Conservation (phyloP, 2,797 vertebrate genomes). For the Anniella stebbinsi region DNA sequence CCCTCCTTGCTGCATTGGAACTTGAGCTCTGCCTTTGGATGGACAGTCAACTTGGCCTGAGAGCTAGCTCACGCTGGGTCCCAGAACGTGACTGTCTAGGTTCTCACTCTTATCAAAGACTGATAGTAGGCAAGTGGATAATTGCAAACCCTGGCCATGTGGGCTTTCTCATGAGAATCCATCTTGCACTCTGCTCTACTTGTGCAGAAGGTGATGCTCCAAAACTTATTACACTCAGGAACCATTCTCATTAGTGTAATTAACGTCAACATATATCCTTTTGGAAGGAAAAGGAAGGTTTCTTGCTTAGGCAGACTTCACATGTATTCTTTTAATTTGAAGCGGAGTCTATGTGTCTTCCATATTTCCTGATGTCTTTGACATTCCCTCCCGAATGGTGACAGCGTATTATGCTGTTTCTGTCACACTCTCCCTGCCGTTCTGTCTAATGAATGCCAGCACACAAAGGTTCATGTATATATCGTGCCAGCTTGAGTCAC, state of each 20-base stretch:
- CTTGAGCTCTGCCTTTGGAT: background rate
- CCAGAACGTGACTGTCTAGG: background rate
- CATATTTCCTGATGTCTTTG: conserved; percentile 56
- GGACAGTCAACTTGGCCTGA: background rate
- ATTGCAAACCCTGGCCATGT: background rate
- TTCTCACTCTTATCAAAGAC: background rate
- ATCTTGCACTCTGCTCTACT: no score
- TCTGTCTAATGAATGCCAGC: conserved; percentile 59
- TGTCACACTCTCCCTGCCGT: conserved; percentile 31
- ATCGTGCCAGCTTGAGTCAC: conserved; percentile 43
- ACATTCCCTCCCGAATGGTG: conserved; percentile 56
- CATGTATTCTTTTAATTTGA: conserved; percentile 37
- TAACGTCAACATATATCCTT: conserved; percentile 38
- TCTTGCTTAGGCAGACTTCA: conserved; percentile 43
- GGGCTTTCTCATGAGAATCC: background rate
- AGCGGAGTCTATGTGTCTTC: conserved; percentile 47
- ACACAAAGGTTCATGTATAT: conserved; percentile 56
- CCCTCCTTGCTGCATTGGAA: no score
- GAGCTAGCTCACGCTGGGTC: no score
- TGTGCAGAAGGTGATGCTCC: conserved; percentile 10
- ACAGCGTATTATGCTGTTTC: conserved; percentile 61
- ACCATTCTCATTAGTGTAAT: conserved; percentile 49
- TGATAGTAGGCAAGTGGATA: background rate
- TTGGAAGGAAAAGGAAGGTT: conserved; percentile 9
- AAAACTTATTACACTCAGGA: conserved; percentile 33